These are phyloP conservation scores for Fragum fragum DNA, from an alignment of 2,888 invertebrate species.

Conservation along the genomic window DNA sequence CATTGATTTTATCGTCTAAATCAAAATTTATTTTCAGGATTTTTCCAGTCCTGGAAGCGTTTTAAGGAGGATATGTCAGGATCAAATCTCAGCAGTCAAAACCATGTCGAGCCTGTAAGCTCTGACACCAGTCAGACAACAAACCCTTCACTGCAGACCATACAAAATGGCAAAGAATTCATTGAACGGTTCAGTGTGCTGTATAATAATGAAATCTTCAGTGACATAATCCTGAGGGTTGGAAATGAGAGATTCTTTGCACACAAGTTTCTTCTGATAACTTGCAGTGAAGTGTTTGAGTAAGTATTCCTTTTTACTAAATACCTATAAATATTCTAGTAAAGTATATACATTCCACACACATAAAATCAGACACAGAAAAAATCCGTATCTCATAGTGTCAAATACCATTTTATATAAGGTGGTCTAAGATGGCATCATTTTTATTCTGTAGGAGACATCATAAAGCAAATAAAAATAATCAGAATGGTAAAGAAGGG, in stretches of 20 bases:
- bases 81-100: conserved; percentile 25
- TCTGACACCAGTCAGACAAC: background rate
- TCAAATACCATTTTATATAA: no score
- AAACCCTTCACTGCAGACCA: conserved; percentile 54
- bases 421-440: no score
- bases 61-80: conserved; percentile 6
- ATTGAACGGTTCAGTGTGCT: conserved; percentile 74
- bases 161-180: conserved; percentile 60
- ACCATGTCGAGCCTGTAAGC: background rate
- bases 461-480: no score
- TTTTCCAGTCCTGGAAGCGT: conserved; percentile 19
- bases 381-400: no score
- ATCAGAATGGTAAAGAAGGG: no score
- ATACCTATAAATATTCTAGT: no score
- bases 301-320: no score
- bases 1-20: no score
- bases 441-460: no score
- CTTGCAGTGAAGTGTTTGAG: conserved; percentile 83
- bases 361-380: no score
- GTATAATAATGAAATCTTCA: conserved; percentile 74
- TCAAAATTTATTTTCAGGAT: no score
- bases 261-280: conserved; percentile 80
- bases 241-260: conserved; percentile 75
- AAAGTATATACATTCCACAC: no score
- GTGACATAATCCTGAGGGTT: conserved; percentile 78